These are phyloP conservation scores for Morpho achilles DNA, from an alignment of 2,888 invertebrate genomes.

Conservation along the genomic window DNA sequence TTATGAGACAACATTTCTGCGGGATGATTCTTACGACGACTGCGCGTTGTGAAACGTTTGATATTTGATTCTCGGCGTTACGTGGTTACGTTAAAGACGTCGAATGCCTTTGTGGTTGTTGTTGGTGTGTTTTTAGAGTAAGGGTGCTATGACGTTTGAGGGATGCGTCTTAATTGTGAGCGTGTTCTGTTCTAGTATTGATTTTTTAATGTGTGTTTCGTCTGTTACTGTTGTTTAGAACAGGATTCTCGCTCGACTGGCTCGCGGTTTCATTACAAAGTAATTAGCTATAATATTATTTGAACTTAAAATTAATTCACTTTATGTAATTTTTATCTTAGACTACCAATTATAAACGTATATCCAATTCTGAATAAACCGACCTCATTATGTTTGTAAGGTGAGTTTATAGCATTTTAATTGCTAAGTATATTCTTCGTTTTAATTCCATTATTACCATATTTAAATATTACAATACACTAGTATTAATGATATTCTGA, in stretches of 20 bases:
- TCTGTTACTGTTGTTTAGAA: slow-evolving; percentile 29
- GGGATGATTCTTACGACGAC: slow-evolving; percentile 30
- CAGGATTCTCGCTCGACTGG: slow-evolving; percentile 24
- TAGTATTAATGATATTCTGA: too few species aligned
- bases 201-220: slow-evolving; percentile 66
- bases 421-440: too few species aligned
- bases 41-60: slow-evolving; percentile 26
- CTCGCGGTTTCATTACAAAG: slow-evolving; percentile 20
- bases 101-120: slow-evolving; percentile 17
- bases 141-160: slow-evolving; percentile 62
- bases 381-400: too few species aligned
- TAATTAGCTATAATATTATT: slow-evolving; percentile 20
- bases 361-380: too few species aligned
- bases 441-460: too few species aligned
- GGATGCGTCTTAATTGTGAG: slow-evolving; percentile 74
- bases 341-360: too few species aligned
- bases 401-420: too few species aligned
- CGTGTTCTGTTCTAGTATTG: slow-evolving; percentile 60
- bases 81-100: slow-evolving; percentile 27
- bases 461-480: too few species aligned
- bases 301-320: too few species aligned
- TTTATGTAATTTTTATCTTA: too few species aligned
- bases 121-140: slow-evolving; percentile 30
- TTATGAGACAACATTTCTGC: slow-evolving; percentile 30
- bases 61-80: slow-evolving; percentile 35